Evolutionary conservation across 2,113 vertebrate species (phyloP).

Genomic region (Sinocyclocheilus anshuiensis): DNA sequence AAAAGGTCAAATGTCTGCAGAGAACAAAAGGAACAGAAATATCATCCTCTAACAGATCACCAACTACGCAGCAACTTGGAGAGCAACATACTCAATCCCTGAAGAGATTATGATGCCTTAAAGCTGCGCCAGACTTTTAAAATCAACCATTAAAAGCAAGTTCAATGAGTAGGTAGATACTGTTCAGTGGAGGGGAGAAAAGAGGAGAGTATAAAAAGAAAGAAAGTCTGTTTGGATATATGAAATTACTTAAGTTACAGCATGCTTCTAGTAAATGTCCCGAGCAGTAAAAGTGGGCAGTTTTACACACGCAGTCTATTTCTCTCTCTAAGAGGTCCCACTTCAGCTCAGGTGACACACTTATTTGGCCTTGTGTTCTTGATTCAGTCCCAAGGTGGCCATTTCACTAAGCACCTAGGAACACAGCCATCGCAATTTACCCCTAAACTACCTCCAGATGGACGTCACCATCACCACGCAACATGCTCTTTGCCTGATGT

Average conservation of each 20-base stretch:
- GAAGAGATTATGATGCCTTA: not conserved
- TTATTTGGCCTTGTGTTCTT: conserved; percentile 5
- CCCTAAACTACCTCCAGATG: conserved; percentile 18
- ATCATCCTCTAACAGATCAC: not conserved
- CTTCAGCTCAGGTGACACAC: conserved; percentile 18
- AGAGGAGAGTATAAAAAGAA: not conserved
- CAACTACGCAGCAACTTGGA: not conserved
- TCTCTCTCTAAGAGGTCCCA: not conserved
- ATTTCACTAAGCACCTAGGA: conserved; percentile 25
- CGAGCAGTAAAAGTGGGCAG: not conserved
- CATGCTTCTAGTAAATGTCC: conserved; percentile 22
- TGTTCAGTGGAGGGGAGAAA: not conserved
- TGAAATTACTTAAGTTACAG: conserved; percentile 21
- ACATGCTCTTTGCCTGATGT: not conserved
- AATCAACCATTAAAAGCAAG: conserved; percentile 13
- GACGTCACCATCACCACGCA: not conserved
- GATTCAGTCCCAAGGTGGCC: not conserved
- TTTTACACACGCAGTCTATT: not conserved
- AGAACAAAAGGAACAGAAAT: conserved; percentile 3
- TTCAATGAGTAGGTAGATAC: conserved; percentile 3
- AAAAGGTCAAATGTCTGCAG: conserved; percentile 14
- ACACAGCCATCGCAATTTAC: conserved; percentile 13
- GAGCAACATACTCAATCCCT: not conserved
- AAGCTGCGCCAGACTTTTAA: not conserved
- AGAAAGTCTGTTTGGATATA: not conserved